Evolutionary conservation across 2,797 vertebrate species (phyloP).

Genomic region (Crax fasciolata): DNA sequence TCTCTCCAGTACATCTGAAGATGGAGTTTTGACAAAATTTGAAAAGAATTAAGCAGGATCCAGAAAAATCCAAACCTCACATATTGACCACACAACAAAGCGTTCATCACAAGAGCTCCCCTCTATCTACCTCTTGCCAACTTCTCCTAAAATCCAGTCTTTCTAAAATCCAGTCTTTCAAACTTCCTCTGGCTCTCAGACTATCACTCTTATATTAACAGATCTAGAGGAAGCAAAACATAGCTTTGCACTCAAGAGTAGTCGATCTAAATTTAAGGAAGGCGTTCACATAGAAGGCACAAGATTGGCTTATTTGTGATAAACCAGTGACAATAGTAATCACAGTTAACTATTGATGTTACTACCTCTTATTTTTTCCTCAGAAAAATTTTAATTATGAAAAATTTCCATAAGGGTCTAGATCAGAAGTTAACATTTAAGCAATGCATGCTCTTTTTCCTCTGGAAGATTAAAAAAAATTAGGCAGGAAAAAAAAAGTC

Average conservation of each 20-base stretch:
- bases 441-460: neutral
- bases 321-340: neutral
- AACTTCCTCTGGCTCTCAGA: neutral
- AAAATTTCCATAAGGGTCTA: neutral
- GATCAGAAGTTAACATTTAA: neutral
- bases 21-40: neutral
- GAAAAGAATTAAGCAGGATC: neutral
- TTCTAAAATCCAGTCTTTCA: neutral
- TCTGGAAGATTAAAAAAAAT: neutral
- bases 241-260: neutral
- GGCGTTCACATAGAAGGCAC: neutral
- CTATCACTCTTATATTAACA: neutral
- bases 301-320: neutral
- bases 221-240: neutral
- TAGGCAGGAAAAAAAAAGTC: neutral
- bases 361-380: neutral
- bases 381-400: neutral
- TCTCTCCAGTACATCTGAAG: too few species aligned
- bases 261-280: neutral
- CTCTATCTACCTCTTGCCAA: fast-evolving
- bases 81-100: too few species aligned
- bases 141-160: neutral
- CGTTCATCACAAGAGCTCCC: fast-evolving
- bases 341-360: neutral
- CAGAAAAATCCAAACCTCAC: neutral